Base-by-base conservation (phyloP, 1,140 invertebrate species). In the Drosophila sulfurigaster region DNA sequence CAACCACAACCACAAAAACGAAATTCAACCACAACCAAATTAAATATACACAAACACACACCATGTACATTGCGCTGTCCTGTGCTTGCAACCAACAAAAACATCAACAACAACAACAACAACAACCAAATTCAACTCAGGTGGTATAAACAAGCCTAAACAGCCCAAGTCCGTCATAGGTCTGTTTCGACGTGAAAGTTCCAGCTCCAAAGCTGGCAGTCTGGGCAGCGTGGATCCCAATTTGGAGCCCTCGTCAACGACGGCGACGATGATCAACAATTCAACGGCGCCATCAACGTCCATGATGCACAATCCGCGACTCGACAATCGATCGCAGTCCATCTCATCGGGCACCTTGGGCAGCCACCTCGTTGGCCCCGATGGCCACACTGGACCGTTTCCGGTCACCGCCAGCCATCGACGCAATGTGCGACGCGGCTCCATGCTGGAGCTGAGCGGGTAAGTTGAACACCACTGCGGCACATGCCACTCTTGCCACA, bases 81-180 rank as follows among this genome's bases (percentile, higher is more conserved):
- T 60, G 46, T 49, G 28, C 59, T 49, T 49, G 48, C 67, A 69
- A 57, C 46, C 62, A 46, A 58, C 43, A 35, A 16, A 10, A 67
- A 64, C 52, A 28, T 48, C 32, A 45, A 35, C 49, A 56, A 70
- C 72, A 75, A 35, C 49, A 56, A 70, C 72, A 75, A 67, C 58
- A 52, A 28, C 48, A 16, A 70, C 20, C 62, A 64, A 28, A 63
- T 8, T 16, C 43, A 68, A 72, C 30, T 70, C 92, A 95, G 95
- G 95, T 93, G 95, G 95, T 91, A 94, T 95, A 93, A 95, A 95
- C 92, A 95, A 95, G 93, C 94, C 94, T 94, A 95, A 94, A 94
- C 94, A 94, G 93, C 94, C 94, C 72, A 95, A 95, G 93, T 95
- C 95, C 93, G 95, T 95, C 93, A 95, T 95, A 94, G 95, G 95